Conservation (phyloP, 2,113 vertebrate genomes). For the Osmerus eperlanus region DNA sequence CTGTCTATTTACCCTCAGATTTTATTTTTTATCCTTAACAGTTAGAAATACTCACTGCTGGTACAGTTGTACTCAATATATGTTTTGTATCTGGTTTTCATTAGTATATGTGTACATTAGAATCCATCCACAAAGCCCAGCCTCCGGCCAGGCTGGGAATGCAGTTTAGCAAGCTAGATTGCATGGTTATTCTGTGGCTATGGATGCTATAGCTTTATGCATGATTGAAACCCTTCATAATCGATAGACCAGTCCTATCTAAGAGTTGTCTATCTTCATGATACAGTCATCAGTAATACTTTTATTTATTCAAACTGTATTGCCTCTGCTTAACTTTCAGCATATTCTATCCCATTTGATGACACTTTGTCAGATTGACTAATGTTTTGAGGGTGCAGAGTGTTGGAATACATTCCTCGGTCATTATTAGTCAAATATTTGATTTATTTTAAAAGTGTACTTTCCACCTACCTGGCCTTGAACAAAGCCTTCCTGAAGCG, state of each 20-base stretch:
- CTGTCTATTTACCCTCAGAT: conserved; percentile 85
- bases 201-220: conserved; percentile 62
- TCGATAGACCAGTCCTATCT: conserved; percentile 57
- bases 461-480: conserved; percentile 10
- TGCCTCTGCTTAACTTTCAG: conserved; percentile 27
- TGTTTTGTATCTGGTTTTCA: conserved; percentile 82
- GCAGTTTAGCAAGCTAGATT: conserved; percentile 50
- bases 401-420: conserved; percentile 3
- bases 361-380: conserved; percentile 7
- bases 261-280: conserved; percentile 42
- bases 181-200: conserved; percentile 53
- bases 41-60: conserved; percentile 96
- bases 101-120: conserved; percentile 62
- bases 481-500: conserved; percentile 4
- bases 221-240: conserved; percentile 55
- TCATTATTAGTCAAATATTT: conserved; percentile 1
- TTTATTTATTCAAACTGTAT: conserved; percentile 62
- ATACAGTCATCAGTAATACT: conserved; percentile 29
- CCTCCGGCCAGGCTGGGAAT: conserved; percentile 80
- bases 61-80: conserved; percentile 91
- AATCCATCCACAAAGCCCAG: conserved; percentile 70
- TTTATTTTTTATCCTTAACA: conserved; percentile 88
- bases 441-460: conserved; percentile 13
- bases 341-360: conserved; percentile 2
- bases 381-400: neutral